phyloP scores from a whole-genome alignment of 2,888 invertebrate genomes.

The Brenthis daphne region DNA sequence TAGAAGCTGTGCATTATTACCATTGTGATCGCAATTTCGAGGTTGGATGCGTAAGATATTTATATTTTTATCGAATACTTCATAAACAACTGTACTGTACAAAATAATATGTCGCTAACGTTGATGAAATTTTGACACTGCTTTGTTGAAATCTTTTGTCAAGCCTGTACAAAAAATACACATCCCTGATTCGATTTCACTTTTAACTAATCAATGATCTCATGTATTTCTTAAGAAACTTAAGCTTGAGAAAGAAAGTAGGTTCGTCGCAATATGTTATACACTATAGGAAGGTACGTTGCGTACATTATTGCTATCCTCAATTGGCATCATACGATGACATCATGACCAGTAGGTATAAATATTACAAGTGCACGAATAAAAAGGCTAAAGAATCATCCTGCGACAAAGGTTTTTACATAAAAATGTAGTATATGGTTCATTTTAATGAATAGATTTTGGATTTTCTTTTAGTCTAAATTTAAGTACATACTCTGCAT shows the following conservation, averaged over 20 bases:
- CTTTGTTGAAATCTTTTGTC: slow-evolving; percentile 42
- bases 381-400: not conserved
- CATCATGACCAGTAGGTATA: slow-evolving; percentile 44
- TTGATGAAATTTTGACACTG: slow-evolving; percentile 38
- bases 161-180: slow-evolving; percentile 34
- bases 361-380: slow-evolving; percentile 24
- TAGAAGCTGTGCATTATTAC: slow-evolving; percentile 56
- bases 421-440: no score
- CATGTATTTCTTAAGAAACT: not conserved
- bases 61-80: slow-evolving; percentile 5
- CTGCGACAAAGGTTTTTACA: not conserved
- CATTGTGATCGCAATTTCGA: slow-evolving; percentile 40
- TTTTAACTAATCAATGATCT: not conserved
- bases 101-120: slow-evolving; percentile 26
- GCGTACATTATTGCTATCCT: slow-evolving; percentile 39
- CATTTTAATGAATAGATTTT: no score
- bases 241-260: slow-evolving; percentile 29
- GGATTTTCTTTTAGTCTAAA: no score
- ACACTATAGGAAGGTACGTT: slow-evolving; percentile 18
- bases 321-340: slow-evolving; percentile 46
- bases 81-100: not conserved
- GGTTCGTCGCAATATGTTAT: slow-evolving; percentile 10
- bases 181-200: not conserved
- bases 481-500: no score
- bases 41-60: slow-evolving; percentile 31